Evolutionary conservation across 2,888 invertebrate species (phyloP).

Genomic region (Actias luna): DNA sequence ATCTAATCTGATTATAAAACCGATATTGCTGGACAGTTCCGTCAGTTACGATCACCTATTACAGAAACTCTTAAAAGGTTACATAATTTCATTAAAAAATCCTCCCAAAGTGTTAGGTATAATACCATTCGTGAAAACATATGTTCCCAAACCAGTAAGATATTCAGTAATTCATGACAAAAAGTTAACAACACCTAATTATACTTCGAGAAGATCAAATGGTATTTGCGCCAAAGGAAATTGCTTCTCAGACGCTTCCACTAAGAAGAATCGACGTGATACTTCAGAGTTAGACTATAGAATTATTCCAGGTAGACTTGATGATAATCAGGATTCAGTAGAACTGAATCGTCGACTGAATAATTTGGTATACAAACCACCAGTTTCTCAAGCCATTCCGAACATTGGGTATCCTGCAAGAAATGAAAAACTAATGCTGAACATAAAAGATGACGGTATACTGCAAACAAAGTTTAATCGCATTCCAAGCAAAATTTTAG

Average conservation of each 20-base stretch:
- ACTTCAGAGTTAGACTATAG: background rate
- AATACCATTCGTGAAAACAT: constrained; percentile 48
- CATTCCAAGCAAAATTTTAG: background rate
- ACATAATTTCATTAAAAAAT: constrained; percentile 43
- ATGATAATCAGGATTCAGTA: background rate
- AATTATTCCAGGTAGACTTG: background rate
- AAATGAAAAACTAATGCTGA: background rate
- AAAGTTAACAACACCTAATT: background rate
- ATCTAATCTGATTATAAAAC: constrained; percentile 46
- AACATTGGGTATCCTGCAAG: background rate
- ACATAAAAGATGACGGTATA: background rate
- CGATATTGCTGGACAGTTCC: constrained; percentile 51
- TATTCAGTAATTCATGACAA: constrained; percentile 1
- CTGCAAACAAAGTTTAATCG: background rate
- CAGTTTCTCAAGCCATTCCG: background rate
- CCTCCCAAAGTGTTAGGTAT: constrained; percentile 54
- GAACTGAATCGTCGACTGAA: background rate
- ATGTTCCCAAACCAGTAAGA: constrained; percentile 22
- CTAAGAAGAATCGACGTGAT: background rate
- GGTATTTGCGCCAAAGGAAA: background rate
- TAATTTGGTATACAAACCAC: background rate
- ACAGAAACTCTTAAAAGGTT: constrained; percentile 36
- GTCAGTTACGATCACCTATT: constrained; percentile 28
- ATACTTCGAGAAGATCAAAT: background rate
- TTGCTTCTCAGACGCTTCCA: background rate